Evolutionary conservation across 2,113 vertebrate species (phyloP).

Genomic region (Genyomyrus donnyi): DNA sequence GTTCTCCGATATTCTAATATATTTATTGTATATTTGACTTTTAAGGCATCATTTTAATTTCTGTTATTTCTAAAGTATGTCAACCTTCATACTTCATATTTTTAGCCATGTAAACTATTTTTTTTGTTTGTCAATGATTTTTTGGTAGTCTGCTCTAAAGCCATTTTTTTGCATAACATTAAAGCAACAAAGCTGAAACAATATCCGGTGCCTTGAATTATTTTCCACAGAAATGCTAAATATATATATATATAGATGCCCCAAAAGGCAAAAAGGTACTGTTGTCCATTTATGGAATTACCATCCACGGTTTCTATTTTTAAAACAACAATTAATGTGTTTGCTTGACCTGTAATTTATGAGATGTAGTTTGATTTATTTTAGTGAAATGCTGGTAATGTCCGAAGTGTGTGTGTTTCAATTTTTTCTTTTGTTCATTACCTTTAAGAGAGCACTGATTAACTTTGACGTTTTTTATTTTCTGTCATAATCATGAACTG

Average conservation of each 20-base stretch:
- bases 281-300: slow-evolving; percentile 34
- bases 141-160: neutral
- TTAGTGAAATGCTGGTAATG: neutral
- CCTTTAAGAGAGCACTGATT: neutral
- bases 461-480: neutral
- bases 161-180: neutral
- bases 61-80: neutral
- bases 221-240: neutral
- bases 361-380: slow-evolving; percentile 4
- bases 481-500: neutral
- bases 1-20: neutral
- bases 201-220: neutral
- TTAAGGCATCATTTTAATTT: neutral
- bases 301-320: slow-evolving; percentile 42
- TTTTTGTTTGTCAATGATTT: neutral
- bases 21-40: neutral
- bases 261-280: slow-evolving; percentile 29
- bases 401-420: neutral
- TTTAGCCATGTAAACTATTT: neutral
- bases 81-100: neutral
- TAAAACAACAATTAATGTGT: slow-evolving; percentile 34
- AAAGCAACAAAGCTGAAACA: neutral
- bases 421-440: neutral
- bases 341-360: neutral
- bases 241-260: slow-evolving; percentile 7